Evolutionary conservation across 2,113 vertebrate species (phyloP), one percentile per base, ranked within the genome.

Genomic region (Chiloscyllium plagiosum): DNA sequence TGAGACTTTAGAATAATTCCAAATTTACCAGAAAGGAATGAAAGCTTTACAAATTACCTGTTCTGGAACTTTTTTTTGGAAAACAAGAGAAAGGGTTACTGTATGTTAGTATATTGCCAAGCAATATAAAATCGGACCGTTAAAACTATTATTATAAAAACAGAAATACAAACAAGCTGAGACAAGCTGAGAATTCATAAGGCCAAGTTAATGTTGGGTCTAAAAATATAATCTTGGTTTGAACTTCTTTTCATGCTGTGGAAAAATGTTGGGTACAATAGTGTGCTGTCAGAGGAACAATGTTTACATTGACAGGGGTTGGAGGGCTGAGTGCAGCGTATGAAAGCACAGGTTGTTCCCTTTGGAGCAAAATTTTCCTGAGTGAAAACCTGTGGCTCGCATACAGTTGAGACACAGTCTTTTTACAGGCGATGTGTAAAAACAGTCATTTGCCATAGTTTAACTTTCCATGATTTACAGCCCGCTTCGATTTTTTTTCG

Each of bases 171-270:
- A 95, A 95, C 94, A 95, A 95, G 94, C 72, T 95, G 94, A 52
- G 94, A 95, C 94, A 95, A 95, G 94, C 94, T 95, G 94, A 95
- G 94, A 95, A 95, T 95, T 95, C 94, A 95, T 95, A 95, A 95
- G 94, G 94, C 94, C 42, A 33, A 72, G 94, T 95, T 95, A 95
- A 95, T 95, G 94, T 95, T 52, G 68, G 94, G 42, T 95, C 94
- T 95, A 95, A 95, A 95, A 95, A 95, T 95, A 95, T 95, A 95
- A 95, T 95, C 94, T 95, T 95, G 94, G 94, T 95, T 95, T 95
- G 94, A 95, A 76, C 94, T 95, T 95, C 94, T 95, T 72, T 95
- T 95, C 94, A 95, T 95, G 69, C 94, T 72, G 94, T 95, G 94
- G 94, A 95, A 95, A 95, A 95, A 95, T 76, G 94, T 72, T 95